Evolutionary conservation across 2,888 invertebrate genomes (phyloP).

Genomic region (Rhamnusium bicolor): DNA sequence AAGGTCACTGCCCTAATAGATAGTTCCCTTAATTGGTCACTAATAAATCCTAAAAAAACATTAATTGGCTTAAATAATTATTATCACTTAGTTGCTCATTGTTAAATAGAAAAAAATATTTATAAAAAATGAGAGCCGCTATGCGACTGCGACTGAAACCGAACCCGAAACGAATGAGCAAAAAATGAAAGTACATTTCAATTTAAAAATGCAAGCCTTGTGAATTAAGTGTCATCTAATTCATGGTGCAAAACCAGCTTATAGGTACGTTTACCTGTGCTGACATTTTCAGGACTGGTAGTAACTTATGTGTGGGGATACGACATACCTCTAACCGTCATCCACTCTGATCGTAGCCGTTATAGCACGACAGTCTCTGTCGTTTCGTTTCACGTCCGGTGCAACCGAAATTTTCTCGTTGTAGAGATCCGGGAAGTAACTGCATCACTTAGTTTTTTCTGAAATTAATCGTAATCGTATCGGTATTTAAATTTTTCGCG

Average conservation of each 20-base stretch:
- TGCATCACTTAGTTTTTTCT: constrained; percentile 12
- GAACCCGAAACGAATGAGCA: background rate
- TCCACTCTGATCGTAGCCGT: constrained; percentile 8
- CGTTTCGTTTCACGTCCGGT: constrained; percentile 32
- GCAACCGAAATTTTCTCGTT: constrained; percentile 36
- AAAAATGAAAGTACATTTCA: background rate
- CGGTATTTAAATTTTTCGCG: background rate
- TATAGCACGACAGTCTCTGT: constrained; percentile 6
- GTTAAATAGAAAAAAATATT: background rate
- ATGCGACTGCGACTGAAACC: background rate
- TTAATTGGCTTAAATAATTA: background rate
- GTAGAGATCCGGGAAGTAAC: constrained; percentile 21
- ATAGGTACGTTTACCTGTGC: constrained; percentile 68
- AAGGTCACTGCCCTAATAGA: constrained; percentile 7
- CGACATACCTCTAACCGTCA: constrained; percentile 58
- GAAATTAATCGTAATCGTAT: background rate
- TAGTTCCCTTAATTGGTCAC: background rate
- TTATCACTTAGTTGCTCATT: background rate
- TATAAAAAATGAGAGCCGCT: background rate
- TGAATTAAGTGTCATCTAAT: constrained; percentile 32
- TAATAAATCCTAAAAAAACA: background rate
- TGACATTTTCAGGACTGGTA: constrained; percentile 67
- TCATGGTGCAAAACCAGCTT: constrained; percentile 23
- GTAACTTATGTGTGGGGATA: constrained; percentile 62
- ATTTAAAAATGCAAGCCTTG: background rate